Evolutionary conservation across 1,140 invertebrate species (phyloP), one percentile per base, ranked within the genome.

Genomic region (Gryon sp.): DNA sequence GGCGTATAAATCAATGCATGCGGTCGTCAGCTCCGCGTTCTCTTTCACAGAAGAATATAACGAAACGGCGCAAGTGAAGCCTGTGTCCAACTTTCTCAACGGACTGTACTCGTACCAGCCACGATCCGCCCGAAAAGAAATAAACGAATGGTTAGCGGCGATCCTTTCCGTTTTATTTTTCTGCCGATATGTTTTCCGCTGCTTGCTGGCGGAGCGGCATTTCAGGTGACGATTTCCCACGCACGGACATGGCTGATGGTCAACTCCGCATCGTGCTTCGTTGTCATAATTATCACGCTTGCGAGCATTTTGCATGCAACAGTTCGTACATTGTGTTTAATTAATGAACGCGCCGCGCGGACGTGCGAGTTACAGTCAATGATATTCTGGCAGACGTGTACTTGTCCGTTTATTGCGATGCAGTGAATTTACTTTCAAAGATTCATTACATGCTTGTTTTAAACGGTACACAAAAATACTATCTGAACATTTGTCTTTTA

Each of bases 121-220:
- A 68, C 77, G 77, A 80, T 80, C 79, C 76, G 77, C 78, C 73
- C 77, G 75, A 80, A 82, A 78, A 80, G 76, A 82, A 82, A 82
- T 82, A 82, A 82, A 82, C 78, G 81, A 82, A 62, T 65, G 77
- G 80, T 78, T 59, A 62, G 76, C 73, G 80, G 74, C 76, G 77
- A 77, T 80, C 78, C 78, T 76, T 82, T 78, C 68, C 43, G 52
- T 68, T 77, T n/a, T 76, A 69, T 76, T 78, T 79, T 78, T 73
- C 79, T 69, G 62, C 68, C 65, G 74, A 79, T 77, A 66, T 63
- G 45, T 70, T 76, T 80, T 77, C 68, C 77, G 68, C 60, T 70
- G 32, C 48, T 59, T 50, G 40, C 15, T n/a, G 3, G 22, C 20
- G 5, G 2, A 15, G 4, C 22, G 19, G 34, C 46, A 46, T 63